These are phyloP conservation scores for Phenganax stokvisi DNA, from an alignment of 92 coral and sea anemone species.

Conservation along the genomic window DNA sequence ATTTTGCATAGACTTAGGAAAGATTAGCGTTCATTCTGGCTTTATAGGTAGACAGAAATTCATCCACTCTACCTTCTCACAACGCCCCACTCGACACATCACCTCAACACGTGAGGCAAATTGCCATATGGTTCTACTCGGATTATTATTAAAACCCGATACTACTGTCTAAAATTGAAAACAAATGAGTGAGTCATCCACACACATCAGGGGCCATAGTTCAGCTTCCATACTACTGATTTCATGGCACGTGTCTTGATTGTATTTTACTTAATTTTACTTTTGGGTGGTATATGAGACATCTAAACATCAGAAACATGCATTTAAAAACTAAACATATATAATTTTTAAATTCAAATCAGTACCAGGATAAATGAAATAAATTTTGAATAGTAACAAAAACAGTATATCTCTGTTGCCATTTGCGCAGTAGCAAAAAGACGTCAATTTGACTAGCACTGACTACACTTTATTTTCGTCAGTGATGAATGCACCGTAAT, in stretches of 20 bases:
- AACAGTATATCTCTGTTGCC: no score
- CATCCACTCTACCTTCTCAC: slow-evolving; percentile 33
- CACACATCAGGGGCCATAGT: not conserved
- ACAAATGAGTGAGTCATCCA: slow-evolving; percentile 22
- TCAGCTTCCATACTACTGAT: not conserved
- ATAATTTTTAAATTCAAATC: not conserved
- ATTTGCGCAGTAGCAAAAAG: no score
- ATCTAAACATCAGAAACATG: not conserved
- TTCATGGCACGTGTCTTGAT: not conserved
- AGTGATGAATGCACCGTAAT: no score
- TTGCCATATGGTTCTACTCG: slow-evolving; percentile 13
- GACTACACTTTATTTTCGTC: no score
- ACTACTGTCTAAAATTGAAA: slow-evolving; percentile 29
- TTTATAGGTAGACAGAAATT: slow-evolving; percentile 14
- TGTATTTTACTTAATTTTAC: not conserved
- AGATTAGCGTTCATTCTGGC: not conserved
- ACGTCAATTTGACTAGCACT: no score
- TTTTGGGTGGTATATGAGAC: not conserved
- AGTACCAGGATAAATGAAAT: no score
- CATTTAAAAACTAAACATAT: not conserved
- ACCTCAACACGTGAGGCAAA: not conserved
- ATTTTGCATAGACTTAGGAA: not conserved
- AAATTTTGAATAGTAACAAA: no score
- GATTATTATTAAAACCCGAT: slow-evolving; percentile 13
- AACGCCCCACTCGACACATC: slow-evolving; percentile 32